These are phyloP conservation scores for Chaetops frenatus DNA, from an alignment of 2,113 vertebrate genomes.

Conservation along the genomic window DNA sequence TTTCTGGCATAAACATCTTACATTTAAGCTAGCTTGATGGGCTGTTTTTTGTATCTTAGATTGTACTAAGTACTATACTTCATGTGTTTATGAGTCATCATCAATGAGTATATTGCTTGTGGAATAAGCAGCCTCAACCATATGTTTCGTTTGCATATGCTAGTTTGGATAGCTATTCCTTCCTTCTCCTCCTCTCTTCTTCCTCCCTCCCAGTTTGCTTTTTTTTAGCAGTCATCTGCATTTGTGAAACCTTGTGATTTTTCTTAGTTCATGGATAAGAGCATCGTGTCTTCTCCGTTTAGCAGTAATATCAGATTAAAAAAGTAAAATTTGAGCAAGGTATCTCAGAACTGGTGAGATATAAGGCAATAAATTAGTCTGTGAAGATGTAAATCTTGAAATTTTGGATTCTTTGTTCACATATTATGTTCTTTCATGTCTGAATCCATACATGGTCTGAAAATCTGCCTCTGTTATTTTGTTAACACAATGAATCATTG, in stretches of 20 bases:
- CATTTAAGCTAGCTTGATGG: neutral
- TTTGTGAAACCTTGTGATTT: constrained; percentile 27
- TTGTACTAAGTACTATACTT: neutral
- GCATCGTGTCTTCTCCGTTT: neutral
- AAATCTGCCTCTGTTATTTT: neutral
- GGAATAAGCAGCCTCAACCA: constrained; percentile 32
- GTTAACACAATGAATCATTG: neutral
- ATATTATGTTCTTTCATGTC: neutral
- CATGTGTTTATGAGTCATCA: constrained; percentile 53
- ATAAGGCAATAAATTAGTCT: neutral
- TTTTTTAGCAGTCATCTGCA: constrained; percentile 20
- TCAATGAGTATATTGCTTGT: neutral
- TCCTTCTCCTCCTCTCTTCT: neutral
- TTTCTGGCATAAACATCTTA: neutral
- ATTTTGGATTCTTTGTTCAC: neutral
- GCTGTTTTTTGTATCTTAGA: neutral
- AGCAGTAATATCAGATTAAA: neutral
- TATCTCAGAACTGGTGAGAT: neutral
- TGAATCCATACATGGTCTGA: neutral
- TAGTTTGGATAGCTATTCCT: constrained; percentile 21
- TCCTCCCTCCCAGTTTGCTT: neutral
- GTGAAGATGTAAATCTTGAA: neutral
- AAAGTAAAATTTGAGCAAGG: neutral
- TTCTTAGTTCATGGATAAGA: neutral
- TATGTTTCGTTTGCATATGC: constrained; percentile 55